Base-by-base conservation (phyloP, 2,888 invertebrate species). In the Cabera pusaria region DNA sequence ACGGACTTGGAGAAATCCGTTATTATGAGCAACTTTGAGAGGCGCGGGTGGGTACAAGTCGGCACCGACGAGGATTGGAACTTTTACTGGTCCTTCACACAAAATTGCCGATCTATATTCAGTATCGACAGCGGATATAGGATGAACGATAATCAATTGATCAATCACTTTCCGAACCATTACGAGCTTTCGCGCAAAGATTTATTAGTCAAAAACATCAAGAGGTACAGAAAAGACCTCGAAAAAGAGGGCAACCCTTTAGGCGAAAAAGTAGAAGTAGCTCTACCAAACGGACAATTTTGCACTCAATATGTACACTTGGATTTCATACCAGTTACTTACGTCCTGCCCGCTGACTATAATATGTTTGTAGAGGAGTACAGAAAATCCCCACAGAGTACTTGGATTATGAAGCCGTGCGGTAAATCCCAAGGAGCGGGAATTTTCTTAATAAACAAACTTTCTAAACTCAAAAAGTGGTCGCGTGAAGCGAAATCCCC, bases 401-500 rank as follows among this genome's bases (percentile, higher is more conserved):
- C 98, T 0, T 98, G 98, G 98, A 98, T 98, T 49, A 97, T 98
- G 95, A 98, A 98, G 76, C 98, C 98, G 0, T 97, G 97, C 71
- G 97, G 97, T 7, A 96, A 98, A 83, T 97, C 98, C 0, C 96
- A 96, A 71, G 96, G 96, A 0, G 93, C 95, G 1, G 98, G 98
- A 6, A 98, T 98, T 68, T 98, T 98, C 77, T 88, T 98, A 36
- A 97, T 98, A 57, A 98, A 98, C 74, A 97, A 97, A 88, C 86
- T 98, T 46, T 97, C 97, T 1, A 98, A 98, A 83, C 84, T 98
- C 31, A 98, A 97, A 72, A 93, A 95, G 69, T 97, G 96, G 95
- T 96, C 96, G 0, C 90, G 96, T 5, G 96, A 97, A 79, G 94
- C 95, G 0, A 95, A 94, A 80, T 94, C 93, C 39, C 93, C 95